phyloP scores from a whole-genome alignment of 2,888 invertebrate genomes.

The Parelbella ahira region DNA sequence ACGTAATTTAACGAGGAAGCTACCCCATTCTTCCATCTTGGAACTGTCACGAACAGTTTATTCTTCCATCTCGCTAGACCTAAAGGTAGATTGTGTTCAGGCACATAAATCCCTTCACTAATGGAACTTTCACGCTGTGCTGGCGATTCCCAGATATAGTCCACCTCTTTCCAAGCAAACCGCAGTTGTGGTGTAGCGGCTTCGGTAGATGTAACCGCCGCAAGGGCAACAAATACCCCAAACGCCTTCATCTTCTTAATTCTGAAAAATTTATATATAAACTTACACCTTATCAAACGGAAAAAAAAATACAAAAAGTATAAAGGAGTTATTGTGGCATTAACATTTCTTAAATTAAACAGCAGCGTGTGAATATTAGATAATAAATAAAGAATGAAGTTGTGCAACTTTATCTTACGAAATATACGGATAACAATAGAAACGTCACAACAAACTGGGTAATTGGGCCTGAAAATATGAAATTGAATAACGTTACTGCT shows the following conservation, averaged over 20 bases:
- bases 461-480: neutral
- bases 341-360: slow-evolving; percentile 5
- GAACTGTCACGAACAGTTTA: slow-evolving; percentile 85
- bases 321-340: neutral
- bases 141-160: slow-evolving; percentile 83
- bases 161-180: slow-evolving; percentile 86
- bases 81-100: slow-evolving; percentile 84
- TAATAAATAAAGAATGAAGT: neutral
- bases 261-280: too few species aligned
- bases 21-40: slow-evolving; percentile 86
- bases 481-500: neutral
- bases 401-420: slow-evolving; percentile 3
- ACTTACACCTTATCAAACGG: too few species aligned
- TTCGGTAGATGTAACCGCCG: slow-evolving; percentile 48
- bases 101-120: slow-evolving; percentile 80
- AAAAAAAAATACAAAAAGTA: too few species aligned
- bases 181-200: slow-evolving; percentile 80
- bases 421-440: neutral
- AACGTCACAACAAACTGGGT: neutral
- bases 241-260: slow-evolving; percentile 39
- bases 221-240: slow-evolving; percentile 46
- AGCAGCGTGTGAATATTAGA: slow-evolving; percentile 9
- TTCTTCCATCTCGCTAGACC: slow-evolving; percentile 86
- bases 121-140: slow-evolving; percentile 81
- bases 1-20: slow-evolving; percentile 86